Base-by-base conservation (phyloP, 92 coral and sea anemone genomes). In the Plumapathes pennacea region DNA sequence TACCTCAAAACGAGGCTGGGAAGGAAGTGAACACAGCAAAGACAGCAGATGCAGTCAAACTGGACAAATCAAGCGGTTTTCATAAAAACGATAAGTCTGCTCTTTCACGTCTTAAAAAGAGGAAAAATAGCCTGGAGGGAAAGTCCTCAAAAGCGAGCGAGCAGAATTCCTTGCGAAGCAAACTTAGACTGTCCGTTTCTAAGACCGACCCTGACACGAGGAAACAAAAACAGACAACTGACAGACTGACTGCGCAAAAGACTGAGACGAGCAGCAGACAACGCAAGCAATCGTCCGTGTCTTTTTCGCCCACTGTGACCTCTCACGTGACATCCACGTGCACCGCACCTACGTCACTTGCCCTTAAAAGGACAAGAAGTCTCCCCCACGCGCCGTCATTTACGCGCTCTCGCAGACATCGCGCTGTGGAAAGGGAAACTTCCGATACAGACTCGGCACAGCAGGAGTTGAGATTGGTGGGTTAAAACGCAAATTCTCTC, bases 401-500 rank as follows among this genome's bases (percentile, higher is more conserved):
- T 33, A 10, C 40, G 25, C 27, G 62, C 9, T 47, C 26, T 13
- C 45, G 55, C 3, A 34, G 23, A 10, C 68, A 46, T 30, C 82
- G 52, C 72, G 67, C 65, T 57, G 34, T 38, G 32, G 74, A 74
- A 22, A 77, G 86, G 41, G 90, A 83, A 50, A 87, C 90, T 0
- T 87, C 96, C 19, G 90, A 87, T 57, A 87, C 96, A 30, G 96
- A 87, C 72, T 72, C 79, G 43, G 72, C 86, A 29, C 44, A 62
- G 62, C 90, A 59, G 59, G 90, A 80, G 17, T 57, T 62, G 4
- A 64, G 58, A 37, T 55, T 54, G 90, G 96, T 87, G 79, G n/a
- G n/a, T n/a, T n/a, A n/a, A n/a, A n/a, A n/a, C n/a, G n/a, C n/a
- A n/a, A n/a, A n/a, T n/a, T n/a, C n/a, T n/a, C n/a, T n/a, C n/a